These are phyloP conservation scores for Cyprinodon variegatus DNA, from an alignment of 2,113 vertebrate genomes.

Conservation along the genomic window DNA sequence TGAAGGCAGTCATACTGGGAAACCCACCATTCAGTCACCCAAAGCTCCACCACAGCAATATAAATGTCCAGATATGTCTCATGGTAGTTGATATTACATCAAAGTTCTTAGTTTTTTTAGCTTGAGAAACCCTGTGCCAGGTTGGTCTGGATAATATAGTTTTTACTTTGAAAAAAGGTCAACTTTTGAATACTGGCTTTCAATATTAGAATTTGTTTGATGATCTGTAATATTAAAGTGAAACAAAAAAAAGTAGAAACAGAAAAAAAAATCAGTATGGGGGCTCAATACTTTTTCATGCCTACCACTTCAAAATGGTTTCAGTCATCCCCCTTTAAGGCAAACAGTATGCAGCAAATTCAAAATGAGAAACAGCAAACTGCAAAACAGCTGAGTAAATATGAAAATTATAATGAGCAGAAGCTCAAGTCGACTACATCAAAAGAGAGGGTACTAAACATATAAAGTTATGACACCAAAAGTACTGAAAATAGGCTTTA, in stretches of 20 bases:
- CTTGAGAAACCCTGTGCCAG: not conserved
- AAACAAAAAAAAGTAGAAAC: not conserved
- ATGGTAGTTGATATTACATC: not conserved
- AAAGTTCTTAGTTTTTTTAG: not conserved
- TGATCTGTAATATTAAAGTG: not conserved
- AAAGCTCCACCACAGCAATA: no score
- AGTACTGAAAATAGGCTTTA: conserved; percentile 45
- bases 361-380: conserved; percentile 5
- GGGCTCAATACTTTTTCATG: not conserved
- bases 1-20: no score
- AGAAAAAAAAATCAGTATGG: not conserved
- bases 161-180: not conserved
- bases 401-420: conserved; percentile 7
- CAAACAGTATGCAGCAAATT: conserved; percentile 3
- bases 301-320: not conserved
- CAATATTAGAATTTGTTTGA: not conserved
- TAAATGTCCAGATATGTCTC: not conserved
- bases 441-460: not conserved
- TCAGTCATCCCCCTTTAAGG: not conserved
- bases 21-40: no score
- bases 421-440: conserved; percentile 1
- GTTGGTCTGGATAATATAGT: no score
- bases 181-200: not conserved
- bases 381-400: conserved; percentile 2
- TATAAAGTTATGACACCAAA: conserved; percentile 53